Base-by-base conservation (phyloP, 2,113 vertebrate genomes). In the Alosa alosa region DNA sequence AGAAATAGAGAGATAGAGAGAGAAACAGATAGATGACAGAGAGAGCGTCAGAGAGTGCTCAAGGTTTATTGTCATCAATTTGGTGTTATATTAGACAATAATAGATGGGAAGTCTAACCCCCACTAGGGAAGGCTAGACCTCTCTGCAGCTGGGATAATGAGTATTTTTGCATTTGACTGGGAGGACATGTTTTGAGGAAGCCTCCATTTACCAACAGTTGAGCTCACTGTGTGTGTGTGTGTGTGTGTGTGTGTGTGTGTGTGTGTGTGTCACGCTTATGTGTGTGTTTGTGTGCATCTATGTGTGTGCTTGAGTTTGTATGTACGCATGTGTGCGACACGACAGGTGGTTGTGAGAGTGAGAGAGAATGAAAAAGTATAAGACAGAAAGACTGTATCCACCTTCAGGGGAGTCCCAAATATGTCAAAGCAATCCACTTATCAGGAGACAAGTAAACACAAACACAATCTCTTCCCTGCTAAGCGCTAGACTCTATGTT, bases 111-210 rank as follows among this genome's bases (percentile, higher is more conserved):
- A 90, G 89, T 90, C 91, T 55, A 55, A 17, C 52, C 52, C 52
- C 52, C 52, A 17, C 50, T 55, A 25, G 60, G 55, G n/a, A 25
- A 68, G 60, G 6, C 84, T 86, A 89, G 90, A 90, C 90, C 93
- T 87, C 86, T 36, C 82, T 90, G 89, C 83, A 50, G 86, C 89
- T 83, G 87, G 86, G 91, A 91, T 95, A 95, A 95, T 95, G 90
- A 94, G 89, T 92, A 93, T 92, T 94, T 94, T 93, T 91, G 90
- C 18, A 15, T 89, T 86, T 86, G 86, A 88, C 91, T 94, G 94
- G 94, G 94, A 91, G 94, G 94, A 94, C 94, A 94, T 94, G 93
- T 94, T 94, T 93, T 88, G 90, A 88, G 91, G 89, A 89, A 87
- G 89, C 84, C 90, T 86, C 82, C 20, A 86, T 86, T 87, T 92